Percentiles rank a stretch among this genome's conserved stretches.
Evolutionary conservation across 2,888 invertebrate genomes (phyloP).

Genomic region (Rhagophthalmus giganteus): DNA sequence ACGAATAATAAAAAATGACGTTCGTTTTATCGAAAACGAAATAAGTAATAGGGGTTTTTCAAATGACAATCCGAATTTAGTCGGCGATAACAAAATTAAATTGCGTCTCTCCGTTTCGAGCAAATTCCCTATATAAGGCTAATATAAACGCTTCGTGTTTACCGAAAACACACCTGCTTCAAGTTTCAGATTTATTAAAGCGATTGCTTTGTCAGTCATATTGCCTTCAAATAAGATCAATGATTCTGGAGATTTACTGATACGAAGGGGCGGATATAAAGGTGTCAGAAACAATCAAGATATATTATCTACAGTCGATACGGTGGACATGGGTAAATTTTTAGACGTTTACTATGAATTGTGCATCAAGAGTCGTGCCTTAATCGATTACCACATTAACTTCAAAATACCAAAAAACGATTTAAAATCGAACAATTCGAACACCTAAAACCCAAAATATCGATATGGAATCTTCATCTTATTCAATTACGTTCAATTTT

Average conservation of each 20-base stretch:
- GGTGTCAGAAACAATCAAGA: not conserved
- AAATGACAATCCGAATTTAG: not conserved
- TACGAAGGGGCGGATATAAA: not conserved
- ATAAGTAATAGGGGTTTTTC: not conserved
- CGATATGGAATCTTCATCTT: no score
- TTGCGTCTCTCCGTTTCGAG: no score
- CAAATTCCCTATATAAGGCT: no score
- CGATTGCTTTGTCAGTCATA: not conserved
- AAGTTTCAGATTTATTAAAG: not conserved
- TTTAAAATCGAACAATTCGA: no score
- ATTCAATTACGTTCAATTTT: constrained; percentile 3
- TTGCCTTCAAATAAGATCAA: not conserved
- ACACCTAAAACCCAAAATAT: no score
- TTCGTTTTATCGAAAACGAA: constrained; percentile 28
- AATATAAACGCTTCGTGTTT: no score
- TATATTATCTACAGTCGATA: not conserved
- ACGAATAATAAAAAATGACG: constrained; percentile 31
- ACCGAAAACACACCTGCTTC: not conserved
- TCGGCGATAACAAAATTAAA: no score
- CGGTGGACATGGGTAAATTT: no score
- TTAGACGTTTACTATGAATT: no score
- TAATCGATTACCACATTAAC: no score
- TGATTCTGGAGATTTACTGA: not conserved
- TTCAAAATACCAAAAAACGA: no score
- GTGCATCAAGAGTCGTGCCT: no score